Evolutionary conservation across 1,140 invertebrate species (phyloP), one percentile per base, ranked within the genome.

Genomic region (Scaptomyza montana): DNA sequence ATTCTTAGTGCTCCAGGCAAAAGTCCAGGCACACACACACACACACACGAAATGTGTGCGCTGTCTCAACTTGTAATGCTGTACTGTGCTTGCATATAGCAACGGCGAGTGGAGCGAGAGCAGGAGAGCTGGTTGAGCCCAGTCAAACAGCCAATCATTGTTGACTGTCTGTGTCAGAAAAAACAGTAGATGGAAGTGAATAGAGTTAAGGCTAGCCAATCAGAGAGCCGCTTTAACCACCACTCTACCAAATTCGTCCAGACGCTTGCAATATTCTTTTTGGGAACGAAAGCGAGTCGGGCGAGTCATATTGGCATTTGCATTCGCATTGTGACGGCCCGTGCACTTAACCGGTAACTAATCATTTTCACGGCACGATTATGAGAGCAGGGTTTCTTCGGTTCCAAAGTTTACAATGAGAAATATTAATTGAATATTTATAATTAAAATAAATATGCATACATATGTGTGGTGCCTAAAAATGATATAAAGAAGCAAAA

Each of bases 81-180:
- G 33, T n/a, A 55, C 63, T 57, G 54, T 59, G 21, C 50, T 33
- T 21, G 3, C 36, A 39, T 7, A 10, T 21, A 19, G 1, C 0
- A 2, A 21, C 19, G 9, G 13, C 45, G 2, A 10, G 45, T n/a
- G 50, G 16, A 0, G 64, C 12, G 30, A 49, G 51, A 61, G 51
- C 10, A 33, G 9, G 36, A 54, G 3, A 36, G 46, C 6, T 7
- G n/a, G 46, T 25, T 9, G 21, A 9, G 28, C 28, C 0, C n/a
- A 28, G 3, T 21, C 7, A 1, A 36, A 19, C 56, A 36, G 49
- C 81, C 81, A 86, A 81, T 69, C 82, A 73, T 28, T 64, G 39
- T 30, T 30, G 2, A 36, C 49, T 16, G 55, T 64, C 47, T 65
- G 71, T 57, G 77, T 56, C 57, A 12, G 10, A 59, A 13, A 28